Base-by-base conservation (phyloP, 2,888 invertebrate species). In the Lochmaea capreae region DNA sequence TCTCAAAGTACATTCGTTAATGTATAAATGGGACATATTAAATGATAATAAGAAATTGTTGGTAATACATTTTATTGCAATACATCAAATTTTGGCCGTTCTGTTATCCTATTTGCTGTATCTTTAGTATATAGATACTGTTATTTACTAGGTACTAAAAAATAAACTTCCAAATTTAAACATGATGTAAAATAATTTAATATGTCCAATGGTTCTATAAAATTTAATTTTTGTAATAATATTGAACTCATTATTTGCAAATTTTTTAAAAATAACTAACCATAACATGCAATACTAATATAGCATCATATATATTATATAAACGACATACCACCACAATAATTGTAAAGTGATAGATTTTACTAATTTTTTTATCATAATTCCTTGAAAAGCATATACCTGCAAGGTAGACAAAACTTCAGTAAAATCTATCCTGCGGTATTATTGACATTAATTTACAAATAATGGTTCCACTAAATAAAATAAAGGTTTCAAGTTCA, bases 191-290 rank as follows among this genome's bases (percentile, higher is more conserved):
- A 49, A n/a, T 14, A 16, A 16, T 18, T 54, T 18, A 54, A 16
- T 54, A 54, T 54, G 10, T 54, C 54, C 16, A 54, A 18, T 52
- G 3, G 14, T 54, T 54, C 10, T 54, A 54, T 54, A 54, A 54
- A 18, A 16, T 10, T 54, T 16, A 2, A 54, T 54, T 18, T 54
- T 16, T 54, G 11, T 18, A 54, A 18, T 18, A 10, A 54, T 18
- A 54, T 54, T 54, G 18, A 54, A 54, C 18, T 16, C 54, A 54
- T 9, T 54, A 54, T 54, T 10, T 54, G 54, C 54, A 54, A 54
- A 18, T 16, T 18, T n/a, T 8, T 54, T 4, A 46, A 46, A 12
- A 46, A 46, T 11, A 46, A 10, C 0, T 54, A 18, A 54, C 16
- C 18, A 18, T 1, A 49, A 49, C 14, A 16, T 54, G 16, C 54